Base-by-base conservation (phyloP, 2,113 vertebrate species). In the Caranx melampygus region DNA sequence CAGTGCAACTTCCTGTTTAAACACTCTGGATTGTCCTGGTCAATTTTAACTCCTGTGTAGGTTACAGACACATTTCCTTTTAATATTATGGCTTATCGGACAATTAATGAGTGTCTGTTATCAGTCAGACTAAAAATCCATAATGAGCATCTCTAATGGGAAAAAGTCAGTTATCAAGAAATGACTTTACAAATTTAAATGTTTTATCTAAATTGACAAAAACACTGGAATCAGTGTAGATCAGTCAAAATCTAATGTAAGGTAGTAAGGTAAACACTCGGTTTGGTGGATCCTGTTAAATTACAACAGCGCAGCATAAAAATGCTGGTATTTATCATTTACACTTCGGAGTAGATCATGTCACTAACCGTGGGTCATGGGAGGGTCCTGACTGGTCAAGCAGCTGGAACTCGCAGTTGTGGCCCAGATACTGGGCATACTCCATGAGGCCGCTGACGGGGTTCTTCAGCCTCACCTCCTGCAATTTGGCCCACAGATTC, bases 391-490 rank as follows among this genome's bases (percentile, higher is more conserved):
- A 96, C 92, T 98, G 97, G 84, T 97, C 95, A 12, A 99, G 91
- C 52, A 99, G 94, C 72, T 93, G 77, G 49, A 99, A 98, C 90
- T 98, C 97, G 60, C 98, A 99, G 79, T 92, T 96, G 67, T 97
- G 96, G 61, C 93, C 96, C 3, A 95, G 93, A 92, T 96, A 97
- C 94, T 99, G 97, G n/a, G 97, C 96, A 16, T 97, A 98, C 26
- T 99, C 98, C 54, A 97, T 96, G 18, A 99, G 94, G 44, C 97
- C 98, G 1, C 98, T 99, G 82, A 99, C 95, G 0, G 98, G 97
- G 87, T 99, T 99, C 94, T 99, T 99, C 84, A 96, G 91, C 85
- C 93, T 95, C 83, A 97, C 96, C 65, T 97, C 96, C 13, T 95
- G 91, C n/a, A 99, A 94, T 13, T 98, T 95, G 57, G 88, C 94